Base-by-base conservation (phyloP, 2,888 invertebrate genomes). In the Ephialtes manifestator region DNA sequence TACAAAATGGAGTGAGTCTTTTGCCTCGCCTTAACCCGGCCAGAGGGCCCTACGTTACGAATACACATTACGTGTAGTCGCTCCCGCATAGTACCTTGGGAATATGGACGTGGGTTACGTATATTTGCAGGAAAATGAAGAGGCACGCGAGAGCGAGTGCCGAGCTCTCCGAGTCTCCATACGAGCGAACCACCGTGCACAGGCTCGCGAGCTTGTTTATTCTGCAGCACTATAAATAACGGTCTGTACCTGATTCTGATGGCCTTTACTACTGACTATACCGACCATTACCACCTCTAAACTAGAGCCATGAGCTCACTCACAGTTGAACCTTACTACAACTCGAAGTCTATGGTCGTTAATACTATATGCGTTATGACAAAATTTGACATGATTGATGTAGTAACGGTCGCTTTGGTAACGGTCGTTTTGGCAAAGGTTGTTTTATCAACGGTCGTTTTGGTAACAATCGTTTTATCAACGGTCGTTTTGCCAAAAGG, bases 21-120 rank as follows among this genome's bases (percentile, higher is more conserved):
- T 39, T 39, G 39, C 39, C 39, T 39, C 18, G 3, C 51, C 51
- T n/a, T 51, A 51, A 51, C 18, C 51, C 51, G 18, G 43, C 20
- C 39, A 18, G 51, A 51, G 43, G 10, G 39, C 39, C 18, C 35
- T 68, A 39, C 51, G 68, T 60, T 74, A 70, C 65, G 75, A 76
- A 83, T 85, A 80, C 80, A 80, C 75, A 80, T 85, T 85, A 80
- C 77, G 72, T 77, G 83, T 85, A n/a, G 51, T 51, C n/a, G 2
- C 83, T 46, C 48, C 20, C 67, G 43, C 39, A 60, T 35, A 20
- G 63, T 53, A 51, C 28, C 51, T 79, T 28, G 48, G 82, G 70
- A 83, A 65, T 82, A 82, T 72, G 18, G 53, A 70, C 74, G 58
- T 39, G 75, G 48, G 68, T 81, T 75, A 75, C 60, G 81, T 81